phyloP scores from a whole-genome alignment of 2,797 vertebrate species.

The Fundulus diaphanus region DNA sequence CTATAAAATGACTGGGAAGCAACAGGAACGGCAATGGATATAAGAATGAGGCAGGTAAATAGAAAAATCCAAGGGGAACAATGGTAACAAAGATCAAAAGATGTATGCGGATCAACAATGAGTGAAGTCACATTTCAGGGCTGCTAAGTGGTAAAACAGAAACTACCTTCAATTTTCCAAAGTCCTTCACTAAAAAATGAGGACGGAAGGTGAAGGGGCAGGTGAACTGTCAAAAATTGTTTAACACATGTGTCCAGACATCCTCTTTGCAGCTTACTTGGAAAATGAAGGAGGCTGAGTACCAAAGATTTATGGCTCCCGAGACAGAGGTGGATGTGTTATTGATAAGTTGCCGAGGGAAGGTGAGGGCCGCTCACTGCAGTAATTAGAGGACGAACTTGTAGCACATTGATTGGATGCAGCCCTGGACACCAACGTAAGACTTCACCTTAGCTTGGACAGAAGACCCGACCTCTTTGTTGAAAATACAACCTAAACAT shows the following conservation, averaged over 20 bases:
- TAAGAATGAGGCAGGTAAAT: too few species aligned
- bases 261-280: conserved; percentile 71
- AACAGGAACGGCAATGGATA: too few species aligned
- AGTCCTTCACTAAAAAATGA: conserved; percentile 32
- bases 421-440: conserved; percentile 53
- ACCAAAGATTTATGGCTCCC: conserved; percentile 81
- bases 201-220: conserved; percentile 12
- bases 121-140: conserved; percentile 38
- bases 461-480: conserved; percentile 44
- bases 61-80: too few species aligned
- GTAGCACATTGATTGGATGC: conserved; percentile 73
- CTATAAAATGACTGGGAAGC: too few species aligned
- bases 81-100: too few species aligned
- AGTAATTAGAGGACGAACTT: conserved; percentile 84
- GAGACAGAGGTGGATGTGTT: conserved; percentile 81
- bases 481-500: not conserved
- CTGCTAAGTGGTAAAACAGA: conserved; percentile 55
- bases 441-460: conserved; percentile 47
- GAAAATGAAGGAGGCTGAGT: conserved; percentile 69
- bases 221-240: conserved; percentile 72
- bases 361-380: conserved; percentile 72
- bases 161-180: conserved; percentile 63
- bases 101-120: conserved; percentile 30
- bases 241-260: conserved; percentile 78
- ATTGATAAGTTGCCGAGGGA: conserved; percentile 82